These are phyloP conservation scores for Carapus acus DNA, from an alignment of 2,797 vertebrate genomes.

Conservation along the genomic window DNA sequence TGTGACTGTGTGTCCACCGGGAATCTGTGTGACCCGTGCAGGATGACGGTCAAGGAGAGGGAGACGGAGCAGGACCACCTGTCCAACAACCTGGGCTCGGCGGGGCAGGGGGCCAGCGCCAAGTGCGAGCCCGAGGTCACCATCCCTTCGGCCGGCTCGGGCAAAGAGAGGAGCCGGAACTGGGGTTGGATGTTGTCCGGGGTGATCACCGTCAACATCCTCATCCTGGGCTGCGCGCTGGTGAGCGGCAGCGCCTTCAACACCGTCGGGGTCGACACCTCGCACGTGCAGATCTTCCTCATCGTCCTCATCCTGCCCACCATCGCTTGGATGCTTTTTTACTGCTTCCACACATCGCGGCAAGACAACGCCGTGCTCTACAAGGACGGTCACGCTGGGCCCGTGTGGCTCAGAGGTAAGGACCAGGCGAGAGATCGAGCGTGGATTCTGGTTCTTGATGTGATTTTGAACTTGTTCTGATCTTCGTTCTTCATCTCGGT, in stretches of 20 bases:
- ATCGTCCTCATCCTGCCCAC: constrained; percentile 80
- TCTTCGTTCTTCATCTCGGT: not conserved
- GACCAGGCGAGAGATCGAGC: not conserved
- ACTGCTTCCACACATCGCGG: constrained; percentile 65
- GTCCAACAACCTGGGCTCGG: constrained; percentile 29
- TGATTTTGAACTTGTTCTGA: not conserved
- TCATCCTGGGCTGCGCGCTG: constrained; percentile 83
- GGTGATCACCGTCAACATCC: constrained; percentile 79
- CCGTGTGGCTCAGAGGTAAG: constrained; percentile 91
- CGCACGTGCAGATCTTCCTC: constrained; percentile 81
- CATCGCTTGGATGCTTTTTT: constrained; percentile 85
- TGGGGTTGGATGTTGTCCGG: constrained; percentile 86
- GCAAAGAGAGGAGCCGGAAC: constrained; percentile 73
- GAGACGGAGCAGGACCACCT: constrained; percentile 53
- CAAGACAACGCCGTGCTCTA: constrained; percentile 72
- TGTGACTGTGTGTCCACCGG: constrained; percentile 54
- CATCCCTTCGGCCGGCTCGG: constrained; percentile 18
- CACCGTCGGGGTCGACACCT: constrained; percentile 65
- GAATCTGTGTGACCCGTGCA: constrained; percentile 57
- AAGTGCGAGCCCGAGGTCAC: constrained; percentile 27
- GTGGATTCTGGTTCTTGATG: not conserved
- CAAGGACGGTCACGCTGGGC: constrained; percentile 87
- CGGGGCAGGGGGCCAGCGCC: not conserved
- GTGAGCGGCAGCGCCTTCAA: constrained; percentile 79
- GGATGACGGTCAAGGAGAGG: constrained; percentile 57